phyloP scores from a whole-genome alignment of 1,140 invertebrate species.

The Rhopalosiphum maidis region DNA sequence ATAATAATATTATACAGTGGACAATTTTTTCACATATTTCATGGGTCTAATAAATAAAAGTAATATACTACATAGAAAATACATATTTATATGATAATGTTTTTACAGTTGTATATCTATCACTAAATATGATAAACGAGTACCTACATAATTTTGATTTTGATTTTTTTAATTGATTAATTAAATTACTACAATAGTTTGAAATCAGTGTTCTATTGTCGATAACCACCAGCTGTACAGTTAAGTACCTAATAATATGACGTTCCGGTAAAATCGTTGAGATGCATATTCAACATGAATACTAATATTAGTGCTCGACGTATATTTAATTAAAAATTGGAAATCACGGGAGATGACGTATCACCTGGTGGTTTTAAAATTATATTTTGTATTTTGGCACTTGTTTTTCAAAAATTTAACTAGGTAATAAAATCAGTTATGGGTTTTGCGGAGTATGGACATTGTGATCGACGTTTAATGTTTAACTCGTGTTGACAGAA shows the following conservation, averaged over 20 bases:
- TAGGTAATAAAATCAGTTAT: background rate
- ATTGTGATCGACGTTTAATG: background rate
- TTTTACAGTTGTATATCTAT: background rate
- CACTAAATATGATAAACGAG: background rate
- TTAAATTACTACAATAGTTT: background rate
- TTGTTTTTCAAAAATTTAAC: background rate
- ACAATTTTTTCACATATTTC: background rate
- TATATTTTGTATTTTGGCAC: conserved; percentile 7
- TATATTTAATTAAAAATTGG: background rate
- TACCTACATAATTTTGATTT: conserved; percentile 13
- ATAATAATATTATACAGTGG: background rate
- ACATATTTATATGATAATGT: conserved; percentile 3
- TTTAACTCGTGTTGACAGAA: background rate
- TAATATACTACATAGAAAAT: background rate
- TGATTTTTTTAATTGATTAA: conserved; percentile 4
- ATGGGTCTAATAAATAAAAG: conserved; percentile 22
- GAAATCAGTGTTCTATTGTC: background rate
- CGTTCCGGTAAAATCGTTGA: background rate
- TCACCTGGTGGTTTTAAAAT: background rate
- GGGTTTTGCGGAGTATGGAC: background rate
- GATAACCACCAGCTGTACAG: background rate
- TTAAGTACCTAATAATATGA: background rate
- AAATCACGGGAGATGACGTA: background rate
- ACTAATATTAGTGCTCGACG: background rate
- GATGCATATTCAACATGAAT: background rate